These are phyloP conservation scores for Puntigrus tetrazona DNA, from an alignment of 2,113 vertebrate species.

Conservation along the genomic window DNA sequence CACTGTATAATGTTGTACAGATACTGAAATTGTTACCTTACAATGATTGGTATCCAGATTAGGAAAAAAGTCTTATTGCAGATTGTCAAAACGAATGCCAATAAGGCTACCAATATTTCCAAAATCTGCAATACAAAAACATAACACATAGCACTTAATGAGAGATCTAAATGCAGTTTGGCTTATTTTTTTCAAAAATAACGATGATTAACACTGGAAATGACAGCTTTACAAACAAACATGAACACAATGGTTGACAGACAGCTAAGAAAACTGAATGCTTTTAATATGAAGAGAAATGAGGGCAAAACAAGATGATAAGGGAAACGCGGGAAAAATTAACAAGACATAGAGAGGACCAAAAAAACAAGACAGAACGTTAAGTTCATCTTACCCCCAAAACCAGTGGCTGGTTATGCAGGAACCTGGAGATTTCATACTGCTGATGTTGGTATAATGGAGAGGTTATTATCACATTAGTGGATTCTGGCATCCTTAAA, in stretches of 20 bases:
- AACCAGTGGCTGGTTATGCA: background rate
- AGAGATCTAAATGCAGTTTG: background rate
- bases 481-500: background rate
- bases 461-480: background rate
- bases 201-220: background rate
- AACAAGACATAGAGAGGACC: background rate
- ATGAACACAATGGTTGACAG: background rate
- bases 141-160: no score
- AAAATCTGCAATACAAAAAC: conserved; percentile 4
- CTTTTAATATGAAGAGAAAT: background rate
- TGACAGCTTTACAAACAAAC: background rate
- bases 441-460: background rate
- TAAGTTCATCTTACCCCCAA: background rate
- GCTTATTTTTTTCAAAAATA: background rate
- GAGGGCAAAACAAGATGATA: background rate
- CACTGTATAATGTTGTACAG: background rate
- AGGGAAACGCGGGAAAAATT: background rate
- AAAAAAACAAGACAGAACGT: background rate
- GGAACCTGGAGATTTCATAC: conserved; percentile 5
- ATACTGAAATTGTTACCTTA: background rate
- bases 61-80: fast-evolving
- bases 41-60: background rate
- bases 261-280: background rate
- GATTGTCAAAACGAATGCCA: background rate
- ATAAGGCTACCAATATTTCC: background rate